These are phyloP conservation scores for Brachypalpus laphriformis DNA, from an alignment of 2,888 invertebrate genomes.

Conservation along the genomic window DNA sequence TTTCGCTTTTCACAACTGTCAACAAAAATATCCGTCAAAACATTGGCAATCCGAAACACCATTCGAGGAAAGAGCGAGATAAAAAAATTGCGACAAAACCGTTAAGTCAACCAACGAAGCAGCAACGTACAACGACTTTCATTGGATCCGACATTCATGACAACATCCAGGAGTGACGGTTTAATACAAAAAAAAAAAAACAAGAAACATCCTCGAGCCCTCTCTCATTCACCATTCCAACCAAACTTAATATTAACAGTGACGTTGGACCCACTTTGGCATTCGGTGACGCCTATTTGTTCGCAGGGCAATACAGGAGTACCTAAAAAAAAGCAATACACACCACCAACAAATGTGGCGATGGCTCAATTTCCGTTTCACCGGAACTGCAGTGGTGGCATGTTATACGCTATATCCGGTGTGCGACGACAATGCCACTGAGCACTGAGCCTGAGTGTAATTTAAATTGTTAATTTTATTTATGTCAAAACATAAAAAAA, in stretches of 20 bases:
- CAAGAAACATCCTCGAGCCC: neutral
- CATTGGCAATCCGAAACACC: slow-evolving; percentile 25
- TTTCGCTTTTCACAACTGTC: slow-evolving; percentile 50
- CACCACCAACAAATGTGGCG: slow-evolving; percentile 61
- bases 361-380: slow-evolving; percentile 70
- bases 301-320: slow-evolving; percentile 6
- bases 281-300: slow-evolving; percentile 7
- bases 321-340: slow-evolving; percentile 1
- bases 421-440: slow-evolving; percentile 59
- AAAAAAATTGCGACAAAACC: slow-evolving; percentile 18
- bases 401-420: slow-evolving; percentile 61
- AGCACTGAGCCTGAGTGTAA: slow-evolving; percentile 49
- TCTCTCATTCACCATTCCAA: neutral
- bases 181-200: slow-evolving; percentile 7
- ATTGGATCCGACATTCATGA: slow-evolving; percentile 61
- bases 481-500: slow-evolving; percentile 35
- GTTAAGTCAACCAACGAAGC: slow-evolving; percentile 39
- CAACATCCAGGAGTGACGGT: slow-evolving; percentile 17
- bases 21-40: slow-evolving; percentile 42
- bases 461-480: slow-evolving; percentile 73
- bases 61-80: neutral
- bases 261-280: slow-evolving; percentile 23
- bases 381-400: slow-evolving; percentile 60
- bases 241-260: slow-evolving; percentile 34
- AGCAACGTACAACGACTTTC: slow-evolving; percentile 39